Percentiles rank a stretch among this genome's conserved stretches.
These are phyloP conservation scores for Silurus aristotelis DNA, from an alignment of 2,797 vertebrate genomes.

Conservation along the genomic window DNA sequence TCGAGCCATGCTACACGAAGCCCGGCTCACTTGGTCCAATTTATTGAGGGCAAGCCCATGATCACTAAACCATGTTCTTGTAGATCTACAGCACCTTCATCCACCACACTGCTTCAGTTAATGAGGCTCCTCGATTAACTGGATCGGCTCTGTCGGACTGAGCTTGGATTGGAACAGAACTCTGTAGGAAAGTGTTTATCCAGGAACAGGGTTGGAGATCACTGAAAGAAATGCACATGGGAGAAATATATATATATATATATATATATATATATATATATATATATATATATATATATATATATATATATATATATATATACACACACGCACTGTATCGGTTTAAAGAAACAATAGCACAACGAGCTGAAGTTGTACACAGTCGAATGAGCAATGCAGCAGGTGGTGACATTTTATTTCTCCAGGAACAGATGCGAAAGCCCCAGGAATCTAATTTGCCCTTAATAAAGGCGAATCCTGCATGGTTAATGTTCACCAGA, in stretches of 20 bases:
- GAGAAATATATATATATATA: not conserved
- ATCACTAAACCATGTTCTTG: not conserved
- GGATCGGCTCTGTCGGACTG: not conserved
- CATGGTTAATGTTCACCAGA: conserved; percentile 52
- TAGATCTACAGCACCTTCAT: not conserved
- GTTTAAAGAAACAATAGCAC: not conserved
- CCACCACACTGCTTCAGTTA: not conserved
- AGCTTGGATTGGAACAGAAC: not conserved
- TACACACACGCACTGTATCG: no score
- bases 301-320: not conserved
- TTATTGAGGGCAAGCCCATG: not conserved
- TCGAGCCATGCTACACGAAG: not conserved
- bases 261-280: no score
- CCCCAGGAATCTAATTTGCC: conserved; percentile 53
- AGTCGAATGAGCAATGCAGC: conserved; percentile 33
- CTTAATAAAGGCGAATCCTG: conserved; percentile 50
- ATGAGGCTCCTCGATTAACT: not conserved
- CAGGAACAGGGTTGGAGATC: not conserved
- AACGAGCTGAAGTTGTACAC: not conserved
- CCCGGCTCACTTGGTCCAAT: not conserved
- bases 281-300: no score
- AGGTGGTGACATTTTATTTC: conserved; percentile 41
- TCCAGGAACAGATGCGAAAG: conserved; percentile 43
- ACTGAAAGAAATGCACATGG: not conserved
- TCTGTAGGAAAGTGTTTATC: not conserved